Evolutionary conservation across 2,113 vertebrate genomes (phyloP).

Genomic region (Octodon degus): DNA sequence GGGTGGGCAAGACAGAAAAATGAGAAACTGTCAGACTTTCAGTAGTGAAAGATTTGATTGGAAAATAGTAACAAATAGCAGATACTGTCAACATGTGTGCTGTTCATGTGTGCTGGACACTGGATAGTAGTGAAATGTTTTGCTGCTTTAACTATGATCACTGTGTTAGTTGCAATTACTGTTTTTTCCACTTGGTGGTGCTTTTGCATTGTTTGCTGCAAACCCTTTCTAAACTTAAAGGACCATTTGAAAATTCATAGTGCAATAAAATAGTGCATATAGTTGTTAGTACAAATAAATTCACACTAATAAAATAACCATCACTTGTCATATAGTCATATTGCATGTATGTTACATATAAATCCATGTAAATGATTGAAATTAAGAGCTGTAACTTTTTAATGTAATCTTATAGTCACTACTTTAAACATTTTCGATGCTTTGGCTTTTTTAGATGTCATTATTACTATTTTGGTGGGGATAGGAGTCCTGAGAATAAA

Average conservation of each 20-base stretch:
- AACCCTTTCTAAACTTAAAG: conserved; percentile 33
- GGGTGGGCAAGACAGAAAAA: not conserved
- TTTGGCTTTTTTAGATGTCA: not conserved
- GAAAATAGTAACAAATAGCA: conserved; percentile 19
- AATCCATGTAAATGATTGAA: conserved; percentile 7
- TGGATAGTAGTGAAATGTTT: not conserved
- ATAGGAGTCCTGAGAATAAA: not conserved
- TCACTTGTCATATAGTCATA: not conserved
- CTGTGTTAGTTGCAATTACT: conserved; percentile 48
- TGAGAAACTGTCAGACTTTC: not conserved
- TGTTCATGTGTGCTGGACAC: not conserved
- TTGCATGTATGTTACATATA: not conserved
- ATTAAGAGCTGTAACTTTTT: not conserved
- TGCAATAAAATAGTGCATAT: conserved; percentile 39
- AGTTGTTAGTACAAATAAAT: not conserved
- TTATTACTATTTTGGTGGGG: not conserved
- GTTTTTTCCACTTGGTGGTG: conserved; percentile 76
- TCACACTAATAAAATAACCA: not conserved
- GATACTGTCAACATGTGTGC: not conserved
- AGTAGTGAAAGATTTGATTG: not conserved
- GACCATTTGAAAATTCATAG: conserved; percentile 47
- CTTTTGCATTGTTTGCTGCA: conserved; percentile 56
- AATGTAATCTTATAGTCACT: not conserved
- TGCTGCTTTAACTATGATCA: not conserved
- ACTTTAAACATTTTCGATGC: conserved; percentile 28